A percentile compares a stretch with the other conserved stretches of the same genome.
These are phyloP conservation scores for Gallinago nigripennis DNA, from an alignment of 2,797 vertebrate genomes.

Conservation along the genomic window DNA sequence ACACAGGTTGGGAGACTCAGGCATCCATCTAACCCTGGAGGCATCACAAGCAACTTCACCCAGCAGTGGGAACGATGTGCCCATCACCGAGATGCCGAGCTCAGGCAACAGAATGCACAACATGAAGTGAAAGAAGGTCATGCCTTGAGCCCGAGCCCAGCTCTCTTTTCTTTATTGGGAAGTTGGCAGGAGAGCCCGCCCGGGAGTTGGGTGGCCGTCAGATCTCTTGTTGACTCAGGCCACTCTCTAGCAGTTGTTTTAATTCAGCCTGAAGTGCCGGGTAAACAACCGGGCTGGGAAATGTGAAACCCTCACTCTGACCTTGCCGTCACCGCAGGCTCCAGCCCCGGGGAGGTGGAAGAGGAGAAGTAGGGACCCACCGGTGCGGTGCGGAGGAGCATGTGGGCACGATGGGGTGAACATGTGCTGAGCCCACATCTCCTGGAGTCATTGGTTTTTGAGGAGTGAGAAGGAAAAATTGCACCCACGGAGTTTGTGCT, in stretches of 20 bases:
- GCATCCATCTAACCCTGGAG: fast-evolving
- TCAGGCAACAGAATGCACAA: not conserved
- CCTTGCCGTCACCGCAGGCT: fast-evolving
- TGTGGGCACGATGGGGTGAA: not conserved
- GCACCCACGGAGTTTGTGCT: not conserved
- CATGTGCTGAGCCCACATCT: not conserved
- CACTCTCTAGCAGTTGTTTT: slow-evolving; percentile 12
- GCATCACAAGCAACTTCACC: not conserved
- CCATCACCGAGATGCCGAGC: not conserved
- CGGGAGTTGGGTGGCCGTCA: not conserved
- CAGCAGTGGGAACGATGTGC: not conserved
- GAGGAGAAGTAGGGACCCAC: fast-evolving
- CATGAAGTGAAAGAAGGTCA: not conserved
- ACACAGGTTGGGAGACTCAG: fast-evolving
- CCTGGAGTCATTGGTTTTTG: not conserved
- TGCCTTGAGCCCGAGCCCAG: not conserved
- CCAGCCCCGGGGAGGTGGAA: not conserved
- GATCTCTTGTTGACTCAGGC: slow-evolving; percentile 30
- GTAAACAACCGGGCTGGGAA: slow-evolving; percentile 17
- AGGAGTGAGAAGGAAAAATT: not conserved
- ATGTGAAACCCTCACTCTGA: not conserved
- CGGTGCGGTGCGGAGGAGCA: fast-evolving
- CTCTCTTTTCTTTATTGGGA: not conserved
- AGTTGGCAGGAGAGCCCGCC: not conserved
- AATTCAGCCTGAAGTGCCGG: not conserved